These are phyloP conservation scores for Anagrus nilaparvatae DNA, from an alignment of 1,140 invertebrate species.

Conservation along the genomic window DNA sequence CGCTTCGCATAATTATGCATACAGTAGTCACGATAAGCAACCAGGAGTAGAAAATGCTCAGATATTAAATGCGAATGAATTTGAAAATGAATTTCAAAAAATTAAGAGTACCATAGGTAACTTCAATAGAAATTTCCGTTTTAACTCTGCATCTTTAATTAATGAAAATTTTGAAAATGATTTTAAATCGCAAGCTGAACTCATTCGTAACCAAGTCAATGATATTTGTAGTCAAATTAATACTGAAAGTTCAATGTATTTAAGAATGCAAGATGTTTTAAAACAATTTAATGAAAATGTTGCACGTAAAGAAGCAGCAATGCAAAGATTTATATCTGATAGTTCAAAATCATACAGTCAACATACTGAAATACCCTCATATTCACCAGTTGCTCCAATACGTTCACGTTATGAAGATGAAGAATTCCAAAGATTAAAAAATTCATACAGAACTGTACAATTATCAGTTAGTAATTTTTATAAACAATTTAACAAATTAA, in stretches of 20 bases:
- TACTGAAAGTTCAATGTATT: slow-evolving; percentile 1
- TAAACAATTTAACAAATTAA: background rate
- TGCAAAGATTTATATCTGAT: no score
- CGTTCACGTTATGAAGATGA: no score
- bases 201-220: slow-evolving; percentile 4
- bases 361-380: no score
- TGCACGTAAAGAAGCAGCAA: no score
- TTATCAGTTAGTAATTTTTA: slow-evolving; percentile 4
- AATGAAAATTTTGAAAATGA: background rate
- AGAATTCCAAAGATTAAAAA: no score
- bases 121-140: slow-evolving; percentile 10
- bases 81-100: slow-evolving; percentile 5
- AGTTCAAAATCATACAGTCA: no score
- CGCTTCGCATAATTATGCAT: slow-evolving; percentile 9
- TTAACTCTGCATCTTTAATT: background rate
- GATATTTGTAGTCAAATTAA: slow-evolving; percentile 8
- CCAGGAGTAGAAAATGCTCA: background rate
- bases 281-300: no score
- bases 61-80: slow-evolving; percentile 3
- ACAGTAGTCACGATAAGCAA: slow-evolving; percentile 8
- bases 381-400: no score
- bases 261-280: slow-evolving; percentile 4
- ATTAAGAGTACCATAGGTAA: slow-evolving; percentile 3
- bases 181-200: slow-evolving; percentile 4
- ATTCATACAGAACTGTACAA: no score